A percentile compares a stretch with the other conserved stretches of the same genome.
phyloP scores from a whole-genome alignment of 2,888 invertebrate genomes.

The Aphodius granarius region DNA sequence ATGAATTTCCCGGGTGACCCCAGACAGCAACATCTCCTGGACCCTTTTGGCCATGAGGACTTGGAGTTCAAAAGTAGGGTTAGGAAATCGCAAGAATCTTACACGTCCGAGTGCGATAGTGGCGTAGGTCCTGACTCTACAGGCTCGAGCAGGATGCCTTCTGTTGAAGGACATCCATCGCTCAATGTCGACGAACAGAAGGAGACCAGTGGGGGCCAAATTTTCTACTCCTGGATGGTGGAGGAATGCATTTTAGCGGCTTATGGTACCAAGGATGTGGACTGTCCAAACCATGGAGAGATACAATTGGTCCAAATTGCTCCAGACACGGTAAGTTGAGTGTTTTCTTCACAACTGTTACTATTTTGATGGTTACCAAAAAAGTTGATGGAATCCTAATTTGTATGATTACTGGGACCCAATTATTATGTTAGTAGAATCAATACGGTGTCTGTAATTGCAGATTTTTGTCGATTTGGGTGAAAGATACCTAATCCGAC shows the following conservation, averaged over 20 bases:
- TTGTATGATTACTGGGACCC: no score
- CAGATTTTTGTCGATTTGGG: constrained; percentile 87
- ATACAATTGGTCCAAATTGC: constrained; percentile 79
- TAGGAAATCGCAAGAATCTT: constrained; percentile 69
- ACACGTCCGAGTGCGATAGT: constrained; percentile 83
- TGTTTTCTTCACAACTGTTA: background rate
- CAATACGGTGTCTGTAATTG: no score
- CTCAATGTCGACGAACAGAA: constrained; percentile 48
- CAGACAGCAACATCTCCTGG: constrained; percentile 28
- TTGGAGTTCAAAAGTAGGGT: constrained; percentile 41
- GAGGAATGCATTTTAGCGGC: constrained; percentile 94
- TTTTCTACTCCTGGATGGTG: constrained; percentile 82
- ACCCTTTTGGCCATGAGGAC: constrained; percentile 27
- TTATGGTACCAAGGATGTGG: constrained; percentile 69
- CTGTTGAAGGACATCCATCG: constrained; percentile 74
- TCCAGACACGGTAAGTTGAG: constrained; percentile 77
- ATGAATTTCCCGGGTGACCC: constrained; percentile 38
- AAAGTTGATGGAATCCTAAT: no score
- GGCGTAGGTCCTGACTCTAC: constrained; percentile 82
- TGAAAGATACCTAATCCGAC: constrained; percentile 76
- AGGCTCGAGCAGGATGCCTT: constrained; percentile 80
- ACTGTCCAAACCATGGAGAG: constrained; percentile 80
- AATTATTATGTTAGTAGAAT: no score
- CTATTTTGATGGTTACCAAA: no score
- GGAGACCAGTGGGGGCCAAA: constrained; percentile 36